Base-by-base conservation (phyloP, 1,140 invertebrate species). In the Plectrocnemia conspersa region DNA sequence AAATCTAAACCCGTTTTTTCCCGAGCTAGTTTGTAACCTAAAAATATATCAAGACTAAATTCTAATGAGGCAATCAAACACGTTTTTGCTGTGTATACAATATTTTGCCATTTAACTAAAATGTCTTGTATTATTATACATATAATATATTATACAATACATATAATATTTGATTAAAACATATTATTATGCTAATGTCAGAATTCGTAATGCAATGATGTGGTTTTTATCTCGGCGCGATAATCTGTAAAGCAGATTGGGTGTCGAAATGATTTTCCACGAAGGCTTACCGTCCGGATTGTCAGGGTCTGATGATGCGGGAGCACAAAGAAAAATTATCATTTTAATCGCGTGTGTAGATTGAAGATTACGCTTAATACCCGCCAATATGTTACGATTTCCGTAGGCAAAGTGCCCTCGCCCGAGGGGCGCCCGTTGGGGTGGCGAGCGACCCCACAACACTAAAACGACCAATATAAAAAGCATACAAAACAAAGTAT, bases 341-440 rank as follows among this genome's bases (percentile, higher is more conserved):
- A 47, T 47, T 47, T 47, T 47, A 47, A 47, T 47, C 44, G 44
- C 23, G 33, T 23, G 18, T 3, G 44, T n/a, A 47, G 44, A 47
- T 47, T 47, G 44, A 47, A 47, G 44, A 47, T 47, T 47, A 47
- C 44, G 10, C 27, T 47, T 47, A 29, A 47, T 29, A 10, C 44
- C 44, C 44, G 16, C 44, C 44, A 47, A 47, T 47, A 47, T 47
- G 44, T 47, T 47, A 47, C 25, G 15, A 32, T 47, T 47, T 47
- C 21, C 13, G 36, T 24, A 15, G 25, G 44, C 23, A 23, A 32
- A 47, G 21, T 44, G 21, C 13, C 21, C 41, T 19, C 19, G 15
- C 6, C 22, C 40, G 40, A 42, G 40, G 40, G 40, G 16, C 15
- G 36, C n/a, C 6, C 27, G n/a, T n/a, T n/a, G 21, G n/a, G 36